Percentiles rank a stretch among this genome's conserved stretches.
phyloP scores from a whole-genome alignment of 2,888 invertebrate genomes.

The Candidula unifasciata region DNA sequence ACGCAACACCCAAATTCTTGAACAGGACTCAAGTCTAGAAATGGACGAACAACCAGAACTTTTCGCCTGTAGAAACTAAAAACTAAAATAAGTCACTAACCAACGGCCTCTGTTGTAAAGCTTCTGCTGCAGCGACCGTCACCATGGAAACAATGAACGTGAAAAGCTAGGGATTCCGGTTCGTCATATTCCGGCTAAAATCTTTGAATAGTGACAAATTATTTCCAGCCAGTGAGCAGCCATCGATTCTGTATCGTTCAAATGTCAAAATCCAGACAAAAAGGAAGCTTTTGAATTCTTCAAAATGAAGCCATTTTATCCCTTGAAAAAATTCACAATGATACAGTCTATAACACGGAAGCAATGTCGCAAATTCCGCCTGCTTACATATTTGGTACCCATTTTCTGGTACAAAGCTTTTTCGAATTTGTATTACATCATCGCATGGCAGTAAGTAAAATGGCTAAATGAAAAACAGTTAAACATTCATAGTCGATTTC shows the following conservation, averaged over 20 bases:
- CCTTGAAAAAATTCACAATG: slow-evolving; percentile 8
- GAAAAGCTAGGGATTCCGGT: slow-evolving; percentile 46
- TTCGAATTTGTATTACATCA: too few relatives aligned
- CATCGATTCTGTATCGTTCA: slow-evolving; percentile 29
- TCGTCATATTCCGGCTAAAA: slow-evolving; percentile 41
- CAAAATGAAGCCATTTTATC: slow-evolving; percentile 19
- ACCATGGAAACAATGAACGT: slow-evolving; percentile 46
- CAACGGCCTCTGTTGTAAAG: slow-evolving; percentile 11
- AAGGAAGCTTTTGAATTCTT: background rate
- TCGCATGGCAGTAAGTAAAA: too few relatives aligned
- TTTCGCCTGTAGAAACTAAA: background rate
- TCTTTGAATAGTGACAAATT: slow-evolving; percentile 39
- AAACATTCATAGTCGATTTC: too few relatives aligned
- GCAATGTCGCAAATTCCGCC: background rate
- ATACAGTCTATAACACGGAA: background rate
- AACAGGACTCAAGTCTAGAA: too few relatives aligned
- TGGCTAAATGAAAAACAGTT: too few relatives aligned
- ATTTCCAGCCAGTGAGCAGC: slow-evolving; percentile 24
- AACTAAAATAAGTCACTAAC: background rate
- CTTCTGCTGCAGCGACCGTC: slow-evolving; percentile 23
- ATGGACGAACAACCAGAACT: too few relatives aligned
- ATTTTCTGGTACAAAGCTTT: background rate
- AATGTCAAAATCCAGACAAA: background rate
- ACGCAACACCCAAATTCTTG: too few relatives aligned
- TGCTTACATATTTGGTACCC: slow-evolving; percentile 5